phyloP scores from a whole-genome alignment of 2,888 invertebrate genomes.

The Campaea margaritaria region DNA sequence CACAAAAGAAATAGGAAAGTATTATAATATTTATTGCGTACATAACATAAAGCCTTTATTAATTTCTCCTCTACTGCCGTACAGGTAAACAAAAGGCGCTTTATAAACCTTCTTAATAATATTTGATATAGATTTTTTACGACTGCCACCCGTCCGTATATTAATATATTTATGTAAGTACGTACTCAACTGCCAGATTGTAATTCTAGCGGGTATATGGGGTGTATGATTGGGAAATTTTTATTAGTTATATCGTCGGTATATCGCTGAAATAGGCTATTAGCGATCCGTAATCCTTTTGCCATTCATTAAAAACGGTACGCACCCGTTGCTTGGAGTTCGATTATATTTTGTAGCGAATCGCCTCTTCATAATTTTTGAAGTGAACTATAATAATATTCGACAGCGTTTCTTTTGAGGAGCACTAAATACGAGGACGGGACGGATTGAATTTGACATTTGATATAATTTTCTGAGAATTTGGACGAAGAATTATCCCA shows the following conservation, averaged over 20 bases:
- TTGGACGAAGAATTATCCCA: too few relatives aligned
- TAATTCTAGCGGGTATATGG: constrained; percentile 40
- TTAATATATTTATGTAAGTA: constrained; percentile 28
- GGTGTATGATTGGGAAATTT: constrained; percentile 41
- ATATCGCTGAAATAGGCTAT: constrained; percentile 40
- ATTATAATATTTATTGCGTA: constrained; percentile 9
- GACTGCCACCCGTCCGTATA: constrained; percentile 17
- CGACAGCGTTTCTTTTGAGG: background rate
- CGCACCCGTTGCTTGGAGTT: constrained; percentile 8
- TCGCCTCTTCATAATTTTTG: constrained; percentile 10
- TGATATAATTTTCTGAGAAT: background rate
- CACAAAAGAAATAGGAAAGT: constrained; percentile 6
- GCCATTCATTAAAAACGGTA: constrained; percentile 11
- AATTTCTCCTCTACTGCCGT: constrained; percentile 11
- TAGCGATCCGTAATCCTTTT: constrained; percentile 35
- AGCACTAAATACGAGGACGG: background rate
- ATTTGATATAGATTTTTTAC: constrained; percentile 27
- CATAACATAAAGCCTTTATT: constrained; percentile 17
- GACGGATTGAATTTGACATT: background rate
- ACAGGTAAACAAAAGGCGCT: constrained; percentile 21
- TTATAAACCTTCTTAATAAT: constrained; percentile 17
- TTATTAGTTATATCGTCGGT: constrained; percentile 35
- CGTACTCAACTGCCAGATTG: constrained; percentile 35
- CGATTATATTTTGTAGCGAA: constrained; percentile 8
- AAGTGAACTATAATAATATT: background rate